Conservation (phyloP, 2,113 vertebrate species). For the Xenopus laevis region DNA sequence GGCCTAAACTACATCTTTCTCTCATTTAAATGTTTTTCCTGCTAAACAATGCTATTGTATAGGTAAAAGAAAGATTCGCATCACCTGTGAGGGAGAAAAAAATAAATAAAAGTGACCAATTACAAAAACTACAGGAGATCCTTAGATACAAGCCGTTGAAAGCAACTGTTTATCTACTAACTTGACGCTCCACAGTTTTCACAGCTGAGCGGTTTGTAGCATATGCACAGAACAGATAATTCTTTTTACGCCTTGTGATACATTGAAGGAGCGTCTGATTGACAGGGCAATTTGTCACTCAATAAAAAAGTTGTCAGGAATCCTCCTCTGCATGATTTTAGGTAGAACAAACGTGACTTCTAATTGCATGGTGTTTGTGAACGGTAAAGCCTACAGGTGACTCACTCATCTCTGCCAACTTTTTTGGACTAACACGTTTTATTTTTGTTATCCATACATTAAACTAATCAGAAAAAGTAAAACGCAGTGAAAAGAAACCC, state of each 20-base stretch:
- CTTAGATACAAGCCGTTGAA: slow-evolving; percentile 23
- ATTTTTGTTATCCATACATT: slow-evolving; percentile 53
- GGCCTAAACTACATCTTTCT: too few relatives aligned
- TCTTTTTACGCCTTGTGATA: slow-evolving; percentile 64
- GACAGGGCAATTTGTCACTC: slow-evolving; percentile 72
- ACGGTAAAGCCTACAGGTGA: slow-evolving; percentile 51
- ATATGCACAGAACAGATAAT: slow-evolving; percentile 64
- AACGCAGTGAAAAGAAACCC: slow-evolving; percentile 29
- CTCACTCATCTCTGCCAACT: slow-evolving; percentile 46
- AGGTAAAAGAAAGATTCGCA: not conserved
- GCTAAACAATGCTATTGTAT: not conserved
- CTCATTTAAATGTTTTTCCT: slow-evolving; percentile 24
- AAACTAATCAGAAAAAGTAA: slow-evolving; percentile 52
- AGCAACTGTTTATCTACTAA: slow-evolving; percentile 28
- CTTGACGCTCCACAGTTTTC: slow-evolving; percentile 47
- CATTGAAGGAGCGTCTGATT: slow-evolving; percentile 63
- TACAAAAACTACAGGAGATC: slow-evolving; percentile 12
- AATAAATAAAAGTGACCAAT: not conserved
- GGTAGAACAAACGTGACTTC: slow-evolving; percentile 58
- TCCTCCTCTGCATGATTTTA: slow-evolving; percentile 60
- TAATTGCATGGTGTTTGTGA: slow-evolving; percentile 48
- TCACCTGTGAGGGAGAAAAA: not conserved
- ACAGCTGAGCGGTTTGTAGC: slow-evolving; percentile 58
- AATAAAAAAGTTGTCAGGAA: slow-evolving; percentile 54
- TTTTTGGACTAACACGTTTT: slow-evolving; percentile 43